Evolutionary conservation across 2,113 vertebrate genomes (phyloP), one percentile per base, ranked within the genome.

Genomic region (Tauraco erythrolophus): DNA sequence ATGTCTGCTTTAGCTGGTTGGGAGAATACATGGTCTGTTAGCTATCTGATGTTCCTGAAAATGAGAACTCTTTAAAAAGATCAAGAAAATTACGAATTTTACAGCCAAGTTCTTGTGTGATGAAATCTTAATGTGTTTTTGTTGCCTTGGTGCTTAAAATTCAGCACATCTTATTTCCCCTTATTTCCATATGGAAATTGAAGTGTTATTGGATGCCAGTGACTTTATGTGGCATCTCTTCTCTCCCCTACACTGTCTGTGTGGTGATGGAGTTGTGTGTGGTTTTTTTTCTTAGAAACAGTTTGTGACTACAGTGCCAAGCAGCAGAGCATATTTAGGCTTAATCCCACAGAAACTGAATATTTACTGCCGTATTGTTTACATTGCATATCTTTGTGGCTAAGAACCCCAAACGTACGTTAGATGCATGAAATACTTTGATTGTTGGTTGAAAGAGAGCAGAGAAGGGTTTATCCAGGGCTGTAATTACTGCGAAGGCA

Each of bases 91-190:
- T 89, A 68, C 31, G 0, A 35, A 87, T 97, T 97, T 96, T 96
- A 82, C 89, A 94, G 92, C 96, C 87, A 94, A 92, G 86, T 87
- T 95, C 92, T 91, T 16, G 56, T 58, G 86, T 84, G 92, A 91
- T 97, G 93, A 81, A 95, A 94, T 94, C 91, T 91, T 95, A 94
- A 97, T 92, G 88, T 89, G 79, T 75, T 97, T 97, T 94, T 93
- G 95, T 97, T 97, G 93, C 94, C 92, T 96, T 90, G 92, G 92
- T 92, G 88, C 92, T 93, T 80, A 53, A 85, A 94, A 95, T 93
- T 77, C 62, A 62, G 90, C 88, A 61, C 88, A 74, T 95, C 92
- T 95, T 95, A 71, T 92, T 94, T 94, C 88, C 75, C 70, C 37
- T 77, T 86, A 83, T 92, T 97, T 95, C 91, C 88, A 76, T 95